These are phyloP conservation scores for Pomacea canaliculata DNA, from an alignment of 2,888 invertebrate genomes.

Conservation along the genomic window DNA sequence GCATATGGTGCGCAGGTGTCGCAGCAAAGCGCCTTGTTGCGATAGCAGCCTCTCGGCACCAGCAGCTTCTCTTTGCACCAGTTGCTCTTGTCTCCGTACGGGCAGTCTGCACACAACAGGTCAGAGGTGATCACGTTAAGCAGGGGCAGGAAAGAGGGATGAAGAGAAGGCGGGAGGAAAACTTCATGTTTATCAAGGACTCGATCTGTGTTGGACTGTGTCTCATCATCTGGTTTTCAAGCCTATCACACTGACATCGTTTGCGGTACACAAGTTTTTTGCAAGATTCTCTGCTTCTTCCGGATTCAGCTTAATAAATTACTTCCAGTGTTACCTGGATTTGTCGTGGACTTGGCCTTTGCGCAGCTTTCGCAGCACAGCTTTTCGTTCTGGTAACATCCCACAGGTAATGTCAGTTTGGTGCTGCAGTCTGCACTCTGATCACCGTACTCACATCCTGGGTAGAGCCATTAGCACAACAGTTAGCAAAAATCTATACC, in stretches of 20 bases:
- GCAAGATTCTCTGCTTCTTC: no score
- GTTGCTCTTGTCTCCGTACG: constrained; percentile 34
- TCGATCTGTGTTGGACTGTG: no score
- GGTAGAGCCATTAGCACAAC: neutral
- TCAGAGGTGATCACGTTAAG: neutral
- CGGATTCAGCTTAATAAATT: no score
- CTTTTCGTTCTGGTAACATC: constrained; percentile 37
- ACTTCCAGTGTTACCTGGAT: constrained; percentile 17
- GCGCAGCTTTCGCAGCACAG: constrained; percentile 36
- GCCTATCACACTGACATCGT: no score
- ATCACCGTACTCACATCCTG: constrained; percentile 52
- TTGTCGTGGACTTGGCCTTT: constrained; percentile 15
- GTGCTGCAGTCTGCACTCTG: constrained; percentile 38
- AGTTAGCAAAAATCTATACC: no score
- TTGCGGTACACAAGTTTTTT: no score
- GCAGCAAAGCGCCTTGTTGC: constrained; percentile 35
- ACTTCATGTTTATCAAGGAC: no score
- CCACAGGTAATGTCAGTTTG: constrained; percentile 29
- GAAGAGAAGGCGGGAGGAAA: neutral
- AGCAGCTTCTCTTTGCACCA: constrained; percentile 30
- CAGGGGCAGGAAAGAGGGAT: neutral
- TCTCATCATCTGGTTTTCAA: no score
- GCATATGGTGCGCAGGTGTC: constrained; percentile 22
- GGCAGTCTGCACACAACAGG: constrained; percentile 22
- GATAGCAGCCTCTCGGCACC: constrained; percentile 34